These are phyloP conservation scores for Euglossa dilemma DNA, from an alignment of 1,140 invertebrate genomes.

Conservation along the genomic window DNA sequence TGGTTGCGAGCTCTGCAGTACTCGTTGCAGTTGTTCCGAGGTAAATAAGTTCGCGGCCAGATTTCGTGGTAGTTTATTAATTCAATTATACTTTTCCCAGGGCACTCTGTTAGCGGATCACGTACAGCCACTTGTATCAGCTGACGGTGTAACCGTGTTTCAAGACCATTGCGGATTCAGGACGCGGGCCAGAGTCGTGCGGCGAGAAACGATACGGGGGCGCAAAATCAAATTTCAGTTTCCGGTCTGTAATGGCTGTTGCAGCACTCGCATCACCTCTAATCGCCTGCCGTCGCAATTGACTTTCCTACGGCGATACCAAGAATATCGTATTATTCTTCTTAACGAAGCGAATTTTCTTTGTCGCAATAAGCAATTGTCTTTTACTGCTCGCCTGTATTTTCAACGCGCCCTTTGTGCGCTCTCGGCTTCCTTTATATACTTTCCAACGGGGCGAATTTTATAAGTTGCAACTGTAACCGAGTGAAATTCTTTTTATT, in stretches of 20 bases:
- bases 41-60: constrained; percentile 36
- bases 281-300: constrained; percentile 16
- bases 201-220: constrained; percentile 36
- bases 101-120: constrained; percentile 37
- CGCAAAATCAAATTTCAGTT: constrained; percentile 41
- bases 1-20: not conserved
- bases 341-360: not conserved
- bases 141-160: constrained; percentile 42
- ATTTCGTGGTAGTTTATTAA: constrained; percentile 45
- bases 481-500: too few species aligned
- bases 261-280: constrained; percentile 3
- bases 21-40: not conserved
- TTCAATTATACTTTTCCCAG: constrained; percentile 46
- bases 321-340: not conserved
- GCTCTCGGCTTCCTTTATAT: not conserved
- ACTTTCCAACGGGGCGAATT: too few species aligned
- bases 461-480: not conserved
- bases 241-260: constrained; percentile 23
- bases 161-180: constrained; percentile 43
- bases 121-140: constrained; percentile 51
- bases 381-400: not conserved
- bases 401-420: not conserved
- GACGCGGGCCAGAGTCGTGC: constrained; percentile 21
- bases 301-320: not conserved
- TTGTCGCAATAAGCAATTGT: not conserved